These are phyloP conservation scores for Dipodomys stephensi DNA, from an alignment of 2,113 vertebrate species.

Conservation along the genomic window DNA sequence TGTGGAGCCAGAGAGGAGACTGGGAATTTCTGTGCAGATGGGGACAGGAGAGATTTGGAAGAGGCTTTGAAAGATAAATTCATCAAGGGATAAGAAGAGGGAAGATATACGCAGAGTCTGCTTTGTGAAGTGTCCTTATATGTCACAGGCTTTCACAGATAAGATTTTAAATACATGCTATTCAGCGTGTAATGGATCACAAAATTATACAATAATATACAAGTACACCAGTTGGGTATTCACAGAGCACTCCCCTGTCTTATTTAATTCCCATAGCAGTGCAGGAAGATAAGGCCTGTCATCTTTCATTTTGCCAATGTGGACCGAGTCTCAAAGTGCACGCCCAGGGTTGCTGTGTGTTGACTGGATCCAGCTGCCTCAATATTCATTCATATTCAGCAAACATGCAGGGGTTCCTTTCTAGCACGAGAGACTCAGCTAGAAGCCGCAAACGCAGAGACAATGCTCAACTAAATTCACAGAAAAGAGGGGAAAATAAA, in stretches of 20 bases:
- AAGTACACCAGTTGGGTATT: neutral
- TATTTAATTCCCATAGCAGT: conserved; percentile 26
- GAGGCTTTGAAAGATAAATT: neutral
- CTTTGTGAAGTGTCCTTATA: neutral
- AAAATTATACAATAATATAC: neutral
- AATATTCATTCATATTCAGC: conserved; percentile 77
- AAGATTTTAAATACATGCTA: neutral
- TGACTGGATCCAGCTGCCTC: conserved; percentile 62
- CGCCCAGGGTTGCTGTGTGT: conserved; percentile 16
- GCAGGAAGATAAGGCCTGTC: conserved; percentile 21
- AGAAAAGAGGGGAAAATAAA: conserved; percentile 56
- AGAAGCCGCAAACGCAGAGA: conserved; percentile 67
- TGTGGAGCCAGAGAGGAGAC: neutral
- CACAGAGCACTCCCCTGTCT: neutral
- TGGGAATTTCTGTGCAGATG: neutral
- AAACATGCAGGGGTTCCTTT: conserved; percentile 66
- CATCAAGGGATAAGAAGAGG: neutral
- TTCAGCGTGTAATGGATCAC: neutral
- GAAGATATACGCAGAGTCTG: neutral
- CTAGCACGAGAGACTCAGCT: conserved; percentile 60
- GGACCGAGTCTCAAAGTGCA: conserved; percentile 59
- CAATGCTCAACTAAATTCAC: conserved; percentile 56
- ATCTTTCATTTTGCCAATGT: conserved; percentile 38
- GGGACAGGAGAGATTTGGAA: neutral
- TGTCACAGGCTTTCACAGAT: neutral